Base-by-base conservation (phyloP, 1,140 invertebrate genomes). In the Apis cerana region DNA sequence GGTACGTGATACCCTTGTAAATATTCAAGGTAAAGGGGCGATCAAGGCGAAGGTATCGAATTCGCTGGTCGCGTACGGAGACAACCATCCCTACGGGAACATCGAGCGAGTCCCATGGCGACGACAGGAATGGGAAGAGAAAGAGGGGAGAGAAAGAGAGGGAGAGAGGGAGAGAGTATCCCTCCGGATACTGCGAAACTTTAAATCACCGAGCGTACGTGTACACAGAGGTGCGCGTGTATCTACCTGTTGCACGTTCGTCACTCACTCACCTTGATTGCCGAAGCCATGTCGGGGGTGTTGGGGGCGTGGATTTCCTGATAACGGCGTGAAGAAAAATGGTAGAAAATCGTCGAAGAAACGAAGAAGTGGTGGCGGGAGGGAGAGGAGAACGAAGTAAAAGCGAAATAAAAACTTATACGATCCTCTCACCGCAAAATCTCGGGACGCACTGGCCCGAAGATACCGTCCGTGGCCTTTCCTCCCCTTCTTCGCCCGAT, bases 251-350 rank as follows among this genome's bases (percentile, higher is more conserved):
- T 90, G 89, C 87, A 76, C 85, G 82, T 90, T 82, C 86, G 83
- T 88, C 87, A 90, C 89, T 86, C 87, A 90, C 89, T 90, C 85
- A 90, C 89, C 89, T 90, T 90, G 89, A 90, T 90, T 81, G 89
- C 67, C 75, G 70, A 76, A 88, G 85, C 77, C 89, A 90, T 90
- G 78, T 54, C 79, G 82, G 86, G 85, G 75, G 54, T 70, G n/a
- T 54, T 11, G 33, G 33, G 33, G 33, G 64, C 52, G 27, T 58
- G n/a, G 50, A 71, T 71, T 75, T 48, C 62, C 61, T 59, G 50
- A 15, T 27, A 54, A 43, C 48, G 12, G 10, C 19, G 33, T 9
- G 48, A n/a, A 17, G 59, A 74, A 27, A 64, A 27, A 50, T 12
- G 13, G 11, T 21, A n/a, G n/a, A 43, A 48, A 7, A 56, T 21